These are phyloP conservation scores for Rhagoletis pomonella DNA, from an alignment of 1,140 invertebrate species.

Conservation along the genomic window DNA sequence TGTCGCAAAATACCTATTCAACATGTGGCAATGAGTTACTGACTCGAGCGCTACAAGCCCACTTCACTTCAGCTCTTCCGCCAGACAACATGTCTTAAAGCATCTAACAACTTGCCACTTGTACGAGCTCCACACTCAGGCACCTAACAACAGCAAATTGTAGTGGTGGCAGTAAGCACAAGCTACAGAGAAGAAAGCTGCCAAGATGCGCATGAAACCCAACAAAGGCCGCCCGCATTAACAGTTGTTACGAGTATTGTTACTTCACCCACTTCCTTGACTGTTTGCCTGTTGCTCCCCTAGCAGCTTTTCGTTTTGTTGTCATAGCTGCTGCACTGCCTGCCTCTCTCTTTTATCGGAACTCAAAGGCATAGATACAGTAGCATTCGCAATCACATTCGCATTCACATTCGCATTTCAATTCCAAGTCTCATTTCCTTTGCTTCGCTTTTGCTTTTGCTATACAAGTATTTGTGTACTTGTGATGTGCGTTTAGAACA, in stretches of 20 bases:
- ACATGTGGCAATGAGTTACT: neutral
- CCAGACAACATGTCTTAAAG: neutral
- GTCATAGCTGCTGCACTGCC: neutral
- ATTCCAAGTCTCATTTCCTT: neutral
- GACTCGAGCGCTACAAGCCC: neutral
- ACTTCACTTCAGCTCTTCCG: neutral
- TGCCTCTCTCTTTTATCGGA: neutral
- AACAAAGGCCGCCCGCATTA: neutral
- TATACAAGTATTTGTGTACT: neutral
- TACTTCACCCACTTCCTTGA: neutral
- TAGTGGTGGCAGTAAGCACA: neutral
- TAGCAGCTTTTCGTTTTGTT: neutral
- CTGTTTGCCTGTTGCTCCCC: neutral
- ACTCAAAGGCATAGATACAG: too few relatives aligned
- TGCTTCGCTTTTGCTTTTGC: neutral
- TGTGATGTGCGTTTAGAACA: neutral
- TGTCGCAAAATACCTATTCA: constrained; percentile 46
- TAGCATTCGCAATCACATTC: neutral
- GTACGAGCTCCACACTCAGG: neutral
- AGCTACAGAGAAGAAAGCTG: neutral
- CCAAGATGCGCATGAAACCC: neutral
- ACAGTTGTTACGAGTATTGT: neutral
- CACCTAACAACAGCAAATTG: neutral
- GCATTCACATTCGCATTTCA: neutral
- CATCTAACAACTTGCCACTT: constrained; percentile 14